A percentile compares a stretch with the other conserved stretches of the same genome.
These are phyloP conservation scores for Edolisoma coerulescens DNA, from an alignment of 2,113 vertebrate genomes.

Conservation along the genomic window DNA sequence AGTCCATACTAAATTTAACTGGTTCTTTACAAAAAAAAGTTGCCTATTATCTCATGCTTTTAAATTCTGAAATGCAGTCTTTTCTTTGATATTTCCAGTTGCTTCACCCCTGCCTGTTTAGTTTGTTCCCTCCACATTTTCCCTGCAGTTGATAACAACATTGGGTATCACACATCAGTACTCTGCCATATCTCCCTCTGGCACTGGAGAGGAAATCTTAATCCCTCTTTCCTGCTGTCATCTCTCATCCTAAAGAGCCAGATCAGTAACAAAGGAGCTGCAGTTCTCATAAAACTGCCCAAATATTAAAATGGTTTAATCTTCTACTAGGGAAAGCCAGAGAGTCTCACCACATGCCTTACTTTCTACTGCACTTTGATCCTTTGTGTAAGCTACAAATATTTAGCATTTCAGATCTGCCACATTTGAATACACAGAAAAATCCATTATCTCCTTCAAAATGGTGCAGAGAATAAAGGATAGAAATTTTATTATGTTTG, in stretches of 20 bases:
- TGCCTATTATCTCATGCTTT: neutral
- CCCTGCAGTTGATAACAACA: neutral
- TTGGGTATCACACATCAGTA: neutral
- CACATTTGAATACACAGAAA: neutral
- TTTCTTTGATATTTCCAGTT: neutral
- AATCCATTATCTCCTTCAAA: neutral
- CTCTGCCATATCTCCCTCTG: neutral
- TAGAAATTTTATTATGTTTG: neutral
- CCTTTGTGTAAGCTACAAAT: neutral
- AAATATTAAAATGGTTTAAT: conserved; percentile 10
- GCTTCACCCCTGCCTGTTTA: neutral
- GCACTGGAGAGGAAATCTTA: neutral
- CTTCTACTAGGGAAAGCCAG: neutral
- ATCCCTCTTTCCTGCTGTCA: neutral
- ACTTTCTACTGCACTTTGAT: conserved; percentile 12
- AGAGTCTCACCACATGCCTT: neutral
- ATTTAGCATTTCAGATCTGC: neutral
- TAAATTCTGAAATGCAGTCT: neutral
- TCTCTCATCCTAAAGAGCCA: neutral
- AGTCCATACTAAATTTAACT: neutral
- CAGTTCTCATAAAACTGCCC: neutral
- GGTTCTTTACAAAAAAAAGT: neutral
- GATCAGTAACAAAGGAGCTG: conserved; percentile 13
- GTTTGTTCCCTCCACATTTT: neutral
- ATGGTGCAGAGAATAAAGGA: neutral